Evolutionary conservation across 64 coral and sea anemone species (phyloP), one percentile per base, ranked within the genome.

Genomic region (Pocillopora verrucosa): DNA sequence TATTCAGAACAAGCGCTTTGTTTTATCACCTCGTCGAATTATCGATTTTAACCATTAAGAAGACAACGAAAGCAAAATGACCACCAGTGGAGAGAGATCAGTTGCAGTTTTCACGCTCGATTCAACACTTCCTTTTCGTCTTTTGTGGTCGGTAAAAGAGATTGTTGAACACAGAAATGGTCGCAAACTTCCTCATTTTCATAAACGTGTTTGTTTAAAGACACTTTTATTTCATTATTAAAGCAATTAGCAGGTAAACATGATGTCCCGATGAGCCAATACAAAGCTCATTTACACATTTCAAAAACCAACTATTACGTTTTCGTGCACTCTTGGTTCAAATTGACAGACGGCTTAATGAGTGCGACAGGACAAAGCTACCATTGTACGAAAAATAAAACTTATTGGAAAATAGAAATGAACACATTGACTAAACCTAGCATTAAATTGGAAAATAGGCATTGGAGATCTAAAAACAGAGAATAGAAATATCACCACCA

Each of bases 221-320:
- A 85, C 36, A 85, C 57, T 85, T 77, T 85, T 72, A 85, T 72
- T 72, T 36, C 36, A 65, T 72, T 72, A 85, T 85, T 85, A 85
- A 72, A 85, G n/a, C 82, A 85, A 85, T 85, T 85, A 85, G 45
- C 64, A 51, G 72, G 82, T 85, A 72, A 85, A 85, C 80, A 72
- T 72, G 56, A 72, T 41, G 38, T 57, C 36, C 9, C 24, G 30
- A 70, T 58, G 57, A 30, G 45, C 10, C 72, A 37, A 85, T 85
- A 41, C 13, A 67, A 83, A 83, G 80, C 80, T 83, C 63, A 85
- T 85, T 85, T 72, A 30, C 25, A 57, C 65, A 85, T 65, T 38
- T 67, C 58, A 1, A 11, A 64, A 11, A 2, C 30, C 30, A 37
- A 36, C 17, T 81, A 14, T 16, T 10, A 34, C 9, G 22, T 70